Conservation (phyloP, 2,113 vertebrate species). For the Axis porcinus region DNA sequence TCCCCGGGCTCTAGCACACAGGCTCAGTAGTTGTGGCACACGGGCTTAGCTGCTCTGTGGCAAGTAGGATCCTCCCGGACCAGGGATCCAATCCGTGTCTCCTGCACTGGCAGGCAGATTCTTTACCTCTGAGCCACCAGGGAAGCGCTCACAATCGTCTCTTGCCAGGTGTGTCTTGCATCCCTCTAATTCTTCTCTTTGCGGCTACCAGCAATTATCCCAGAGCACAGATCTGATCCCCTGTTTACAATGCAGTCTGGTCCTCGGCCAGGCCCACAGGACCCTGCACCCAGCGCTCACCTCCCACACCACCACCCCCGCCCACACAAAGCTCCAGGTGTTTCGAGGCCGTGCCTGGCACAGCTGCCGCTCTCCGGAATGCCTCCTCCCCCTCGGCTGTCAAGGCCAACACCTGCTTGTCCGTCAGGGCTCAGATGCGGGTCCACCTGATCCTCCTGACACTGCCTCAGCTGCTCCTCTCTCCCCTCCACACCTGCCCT, state of each 20-base stretch:
- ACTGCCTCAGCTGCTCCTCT: not conserved
- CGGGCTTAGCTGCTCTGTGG: not conserved
- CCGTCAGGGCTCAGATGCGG: not conserved
- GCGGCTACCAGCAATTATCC: rapidly evolving
- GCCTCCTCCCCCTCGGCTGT: not conserved
- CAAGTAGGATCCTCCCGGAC: not conserved
- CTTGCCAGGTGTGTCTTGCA: not conserved
- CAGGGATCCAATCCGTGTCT: not conserved
- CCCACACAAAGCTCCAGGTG: not conserved
- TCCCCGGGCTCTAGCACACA: not conserved
- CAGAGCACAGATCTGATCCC: too few species aligned
- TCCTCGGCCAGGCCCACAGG: not conserved
- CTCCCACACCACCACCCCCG: rapidly evolving
- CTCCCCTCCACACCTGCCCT: not conserved
- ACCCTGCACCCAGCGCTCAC: too few species aligned
- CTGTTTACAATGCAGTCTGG: not conserved
- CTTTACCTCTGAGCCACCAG: not conserved
- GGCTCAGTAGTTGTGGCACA: not conserved
- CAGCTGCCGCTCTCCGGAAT: not conserved
- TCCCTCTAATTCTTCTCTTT: not conserved
- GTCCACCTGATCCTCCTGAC: not conserved
- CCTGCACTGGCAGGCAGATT: not conserved
- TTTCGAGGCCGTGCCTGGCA: rapidly evolving
- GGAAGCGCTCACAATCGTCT: not conserved
- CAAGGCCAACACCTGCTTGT: not conserved